Evolutionary conservation across 2,888 invertebrate species (phyloP).

Genomic region (Leptothorax acervorum): DNA sequence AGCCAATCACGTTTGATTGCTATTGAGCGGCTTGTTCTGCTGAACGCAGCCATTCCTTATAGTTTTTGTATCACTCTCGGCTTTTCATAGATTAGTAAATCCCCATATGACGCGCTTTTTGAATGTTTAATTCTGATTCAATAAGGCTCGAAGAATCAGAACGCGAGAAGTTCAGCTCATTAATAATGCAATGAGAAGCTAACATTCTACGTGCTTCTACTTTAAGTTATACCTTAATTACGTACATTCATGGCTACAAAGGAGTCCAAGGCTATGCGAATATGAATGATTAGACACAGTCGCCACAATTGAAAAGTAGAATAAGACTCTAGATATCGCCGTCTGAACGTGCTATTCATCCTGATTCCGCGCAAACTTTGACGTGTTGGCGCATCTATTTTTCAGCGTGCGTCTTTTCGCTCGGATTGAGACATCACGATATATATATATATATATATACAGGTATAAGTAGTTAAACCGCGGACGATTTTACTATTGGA

Average conservation of each 20-base stretch:
- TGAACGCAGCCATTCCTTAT: background rate
- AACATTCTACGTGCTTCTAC: background rate
- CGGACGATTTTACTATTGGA: constrained; percentile 30
- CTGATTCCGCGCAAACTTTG: constrained; percentile 1
- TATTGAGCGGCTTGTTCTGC: too few relatives aligned
- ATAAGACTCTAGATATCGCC: constrained; percentile 44
- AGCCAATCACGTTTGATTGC: too few relatives aligned
- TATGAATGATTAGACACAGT: background rate
- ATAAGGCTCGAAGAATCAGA: constrained; percentile 11
- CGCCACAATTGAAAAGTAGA: constrained; percentile 35
- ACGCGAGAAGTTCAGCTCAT: constrained; percentile 2
- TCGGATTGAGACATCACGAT: constrained; percentile 37
- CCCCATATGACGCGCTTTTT: background rate
- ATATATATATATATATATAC: background rate
- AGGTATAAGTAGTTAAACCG: background rate
- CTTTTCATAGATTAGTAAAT: background rate
- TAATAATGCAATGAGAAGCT: background rate
- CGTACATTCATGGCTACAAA: constrained; percentile 19
- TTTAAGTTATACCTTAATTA: constrained; percentile 5
- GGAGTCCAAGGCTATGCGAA: constrained; percentile 35
- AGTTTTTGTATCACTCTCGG: background rate
- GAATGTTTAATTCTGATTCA: constrained; percentile 19
- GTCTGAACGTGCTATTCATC: constrained; percentile 8
- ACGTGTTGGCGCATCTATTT: constrained; percentile 40
- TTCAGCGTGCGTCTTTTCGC: constrained; percentile 21